Percentiles rank a stretch among this genome's conserved stretches.
Conservation (phyloP, 2,888 invertebrate species). For the Xylota segnis region DNA sequence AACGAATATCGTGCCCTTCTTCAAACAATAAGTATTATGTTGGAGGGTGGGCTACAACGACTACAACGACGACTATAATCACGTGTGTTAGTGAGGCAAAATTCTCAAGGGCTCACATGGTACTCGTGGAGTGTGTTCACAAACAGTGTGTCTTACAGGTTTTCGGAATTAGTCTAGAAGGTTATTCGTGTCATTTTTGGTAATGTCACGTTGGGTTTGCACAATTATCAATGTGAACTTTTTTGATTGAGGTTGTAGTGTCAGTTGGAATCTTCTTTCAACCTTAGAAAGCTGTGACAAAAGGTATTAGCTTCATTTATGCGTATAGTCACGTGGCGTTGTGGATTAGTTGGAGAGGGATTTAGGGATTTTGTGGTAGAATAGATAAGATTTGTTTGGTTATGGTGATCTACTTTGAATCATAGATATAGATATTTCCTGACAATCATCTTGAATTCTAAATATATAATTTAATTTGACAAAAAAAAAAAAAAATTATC, state of each 20-base stretch:
- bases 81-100: conserved; percentile 18
- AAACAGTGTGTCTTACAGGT: conserved; percentile 51
- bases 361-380: no score
- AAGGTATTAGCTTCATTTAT: neutral
- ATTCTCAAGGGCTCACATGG: conserved; percentile 23
- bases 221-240: conserved; percentile 8
- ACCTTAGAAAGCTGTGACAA: no score
- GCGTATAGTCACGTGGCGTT: neutral
- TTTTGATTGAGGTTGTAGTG: neutral
- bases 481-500: no score
- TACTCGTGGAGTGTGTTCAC: neutral
- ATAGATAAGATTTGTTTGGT: no score
- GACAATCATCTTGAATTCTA: no score
- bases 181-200: conserved; percentile 52
- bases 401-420: no score
- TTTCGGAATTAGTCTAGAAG: conserved; percentile 35
- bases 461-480: no score
- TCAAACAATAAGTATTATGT: conserved; percentile 29
- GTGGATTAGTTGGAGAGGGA: neutral
- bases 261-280: neutral
- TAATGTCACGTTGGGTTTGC: conserved; percentile 23
- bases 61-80: neutral
- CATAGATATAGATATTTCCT: no score
- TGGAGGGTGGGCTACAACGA: neutral
- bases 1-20: conserved; percentile 8